Base-by-base conservation (phyloP, 2,113 vertebrate species). In the Mesembrinibis cayennensis region DNA sequence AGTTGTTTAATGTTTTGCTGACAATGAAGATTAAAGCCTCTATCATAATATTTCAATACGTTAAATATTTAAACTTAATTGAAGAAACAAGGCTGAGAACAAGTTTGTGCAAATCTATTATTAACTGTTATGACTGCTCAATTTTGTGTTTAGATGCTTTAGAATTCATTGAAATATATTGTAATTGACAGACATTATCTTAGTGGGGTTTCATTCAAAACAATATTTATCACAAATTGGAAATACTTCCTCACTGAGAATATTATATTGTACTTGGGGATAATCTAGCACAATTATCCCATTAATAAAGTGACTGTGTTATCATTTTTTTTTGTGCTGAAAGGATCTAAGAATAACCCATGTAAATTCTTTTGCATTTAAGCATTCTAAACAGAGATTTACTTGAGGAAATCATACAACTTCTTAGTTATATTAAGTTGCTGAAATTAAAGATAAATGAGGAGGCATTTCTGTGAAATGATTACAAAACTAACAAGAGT, bases 31-130 rank as follows among this genome's bases (percentile, higher is more conserved):
- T 87, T 90, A 66, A 47, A 61, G 10, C 25, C 44, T 95, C 25
- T 11, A 19, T 61, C 17, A 42, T 50, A 66, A 80, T 2, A 2
- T 86, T 93, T 79, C 18, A 61, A 38, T 25, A 76, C 40, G 40
- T 59, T 81, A 92, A 83, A 89, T 93, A 92, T 87, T 95, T 87
- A 73, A 96, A 89, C 52, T 86, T 92, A 93, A 91, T 77, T 16
- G 6, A 79, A 95, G 89, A 93, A 96, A 11, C 20, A 94, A 95
- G 16, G 40, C 53, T 93, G 42, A 85, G 34, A 86, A 82, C 4
- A n/a, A 96, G 80, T 65, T 80, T 87, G 32, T 90, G 49, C 36
- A 90, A 96, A 94, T 84, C 27, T 79, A 84, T 77, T 56, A 69
- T 90, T 93, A 87, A 65, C n/a, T 1, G 0, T 65, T 58, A 70